Evolutionary conservation across 2,888 invertebrate genomes (phyloP).

Genomic region (Oligia strigilis): DNA sequence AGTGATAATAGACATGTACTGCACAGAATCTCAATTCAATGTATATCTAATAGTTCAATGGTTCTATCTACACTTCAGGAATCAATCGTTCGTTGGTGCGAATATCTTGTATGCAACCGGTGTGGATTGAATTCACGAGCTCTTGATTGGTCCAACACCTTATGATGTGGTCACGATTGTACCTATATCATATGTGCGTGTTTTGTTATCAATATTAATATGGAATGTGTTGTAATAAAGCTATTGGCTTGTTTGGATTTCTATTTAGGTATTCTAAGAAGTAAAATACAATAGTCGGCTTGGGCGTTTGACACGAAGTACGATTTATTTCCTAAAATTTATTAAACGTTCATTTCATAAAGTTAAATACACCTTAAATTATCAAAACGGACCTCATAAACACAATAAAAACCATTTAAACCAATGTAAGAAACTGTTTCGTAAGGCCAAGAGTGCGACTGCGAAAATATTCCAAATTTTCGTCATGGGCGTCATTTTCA

Average conservation of each 20-base stretch:
- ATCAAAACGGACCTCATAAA: too few species aligned
- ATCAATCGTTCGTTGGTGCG: constrained; percentile 13
- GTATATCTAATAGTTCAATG: constrained; percentile 10
- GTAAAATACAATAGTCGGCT: background rate
- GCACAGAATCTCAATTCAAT: constrained; percentile 23
- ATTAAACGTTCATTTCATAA: too few species aligned
- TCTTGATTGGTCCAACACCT: background rate
- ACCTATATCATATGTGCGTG: too few species aligned
- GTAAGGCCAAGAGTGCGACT: too few species aligned
- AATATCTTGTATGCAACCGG: constrained; percentile 19
- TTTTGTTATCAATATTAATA: background rate
- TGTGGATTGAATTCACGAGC: background rate
- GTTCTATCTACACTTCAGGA: constrained; percentile 14
- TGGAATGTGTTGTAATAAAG: background rate
- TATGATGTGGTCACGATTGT: background rate
- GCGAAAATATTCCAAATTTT: too few species aligned
- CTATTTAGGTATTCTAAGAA: background rate
- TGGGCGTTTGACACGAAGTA: too few species aligned
- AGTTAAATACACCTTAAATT: too few species aligned
- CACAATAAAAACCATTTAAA: too few species aligned
- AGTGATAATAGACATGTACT: background rate
- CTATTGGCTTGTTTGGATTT: background rate
- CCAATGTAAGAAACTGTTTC: too few species aligned
- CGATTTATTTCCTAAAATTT: too few species aligned
- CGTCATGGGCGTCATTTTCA: too few species aligned